Evolutionary conservation across 2,113 vertebrate genomes (phyloP).

Genomic region (Leucopsar rothschildi): DNA sequence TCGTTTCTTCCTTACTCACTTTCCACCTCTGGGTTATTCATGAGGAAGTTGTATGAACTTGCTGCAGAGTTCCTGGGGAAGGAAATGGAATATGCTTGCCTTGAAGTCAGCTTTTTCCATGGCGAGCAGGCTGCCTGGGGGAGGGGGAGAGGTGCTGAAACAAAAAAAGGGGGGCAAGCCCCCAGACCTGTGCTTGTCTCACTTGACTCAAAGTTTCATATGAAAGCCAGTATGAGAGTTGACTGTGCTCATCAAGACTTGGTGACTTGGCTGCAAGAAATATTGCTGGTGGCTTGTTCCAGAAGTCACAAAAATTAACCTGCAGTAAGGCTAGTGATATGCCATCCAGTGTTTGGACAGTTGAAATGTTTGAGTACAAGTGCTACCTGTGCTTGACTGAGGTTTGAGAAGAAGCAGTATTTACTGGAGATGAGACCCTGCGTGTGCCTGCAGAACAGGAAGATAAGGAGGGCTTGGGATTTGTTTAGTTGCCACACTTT

Average conservation of each 20-base stretch:
- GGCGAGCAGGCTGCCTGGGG: background rate
- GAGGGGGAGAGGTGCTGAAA: background rate
- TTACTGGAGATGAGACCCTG: background rate
- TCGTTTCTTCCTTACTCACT: background rate
- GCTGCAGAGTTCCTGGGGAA: background rate
- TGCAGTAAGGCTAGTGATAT: background rate
- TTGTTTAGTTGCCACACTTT: background rate
- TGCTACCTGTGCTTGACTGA: background rate
- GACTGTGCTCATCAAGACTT: background rate
- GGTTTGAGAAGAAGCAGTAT: background rate
- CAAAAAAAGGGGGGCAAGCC: accelerated
- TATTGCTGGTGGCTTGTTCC: background rate
- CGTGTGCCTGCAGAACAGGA: background rate
- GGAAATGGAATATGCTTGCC: constrained; percentile 28
- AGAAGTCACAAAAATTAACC: background rate
- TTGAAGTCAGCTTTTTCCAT: constrained; percentile 32
- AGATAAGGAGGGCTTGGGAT: background rate
- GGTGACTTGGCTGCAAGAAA: background rate
- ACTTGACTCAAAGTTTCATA: background rate
- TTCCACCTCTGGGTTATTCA: background rate
- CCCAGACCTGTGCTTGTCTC: background rate
- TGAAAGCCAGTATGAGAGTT: background rate
- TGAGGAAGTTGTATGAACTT: background rate
- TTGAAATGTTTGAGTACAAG: background rate
- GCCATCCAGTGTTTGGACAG: background rate